These are phyloP conservation scores for Coturnix japonica DNA, from an alignment of 2,113 vertebrate species.

Conservation along the genomic window DNA sequence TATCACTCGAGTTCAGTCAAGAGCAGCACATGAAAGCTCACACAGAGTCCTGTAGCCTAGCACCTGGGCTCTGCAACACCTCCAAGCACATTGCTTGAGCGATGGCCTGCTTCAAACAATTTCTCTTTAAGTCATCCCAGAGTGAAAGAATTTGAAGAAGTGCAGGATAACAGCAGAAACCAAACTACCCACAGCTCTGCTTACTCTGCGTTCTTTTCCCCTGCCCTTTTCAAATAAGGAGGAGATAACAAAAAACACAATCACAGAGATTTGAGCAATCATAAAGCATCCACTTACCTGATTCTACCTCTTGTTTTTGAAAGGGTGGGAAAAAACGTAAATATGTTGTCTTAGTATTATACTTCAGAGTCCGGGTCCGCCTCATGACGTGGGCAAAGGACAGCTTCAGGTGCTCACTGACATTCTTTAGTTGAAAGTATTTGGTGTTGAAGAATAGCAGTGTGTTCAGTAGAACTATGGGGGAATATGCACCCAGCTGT, in stretches of 20 bases:
- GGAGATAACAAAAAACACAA: background rate
- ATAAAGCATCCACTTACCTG: constrained; percentile 68
- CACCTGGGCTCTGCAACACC: background rate
- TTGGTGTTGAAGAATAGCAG: constrained; percentile 98
- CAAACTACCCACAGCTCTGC: background rate
- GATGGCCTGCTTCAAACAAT: background rate
- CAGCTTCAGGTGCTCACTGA: constrained; percentile 91
- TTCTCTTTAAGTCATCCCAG: background rate
- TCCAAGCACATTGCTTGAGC: background rate
- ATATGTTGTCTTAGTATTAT: constrained; percentile 90
- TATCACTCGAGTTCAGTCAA: background rate
- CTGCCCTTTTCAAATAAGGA: background rate
- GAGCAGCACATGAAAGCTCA: background rate
- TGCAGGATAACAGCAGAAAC: background rate
- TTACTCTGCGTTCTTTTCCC: background rate
- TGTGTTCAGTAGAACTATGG: constrained; percentile 96
- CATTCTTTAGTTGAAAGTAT: constrained; percentile 91
- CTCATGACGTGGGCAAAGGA: constrained; percentile 96
- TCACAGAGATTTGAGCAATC: background rate
- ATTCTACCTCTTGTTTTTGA: constrained; percentile 79
- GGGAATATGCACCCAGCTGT: constrained; percentile 96
- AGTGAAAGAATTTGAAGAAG: background rate
- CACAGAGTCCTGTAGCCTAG: background rate
- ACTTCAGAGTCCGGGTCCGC: constrained; percentile 86
- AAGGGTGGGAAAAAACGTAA: constrained; percentile 93